Evolutionary conservation across 2,888 invertebrate species (phyloP).

Genomic region (Tetropium fuscum): DNA sequence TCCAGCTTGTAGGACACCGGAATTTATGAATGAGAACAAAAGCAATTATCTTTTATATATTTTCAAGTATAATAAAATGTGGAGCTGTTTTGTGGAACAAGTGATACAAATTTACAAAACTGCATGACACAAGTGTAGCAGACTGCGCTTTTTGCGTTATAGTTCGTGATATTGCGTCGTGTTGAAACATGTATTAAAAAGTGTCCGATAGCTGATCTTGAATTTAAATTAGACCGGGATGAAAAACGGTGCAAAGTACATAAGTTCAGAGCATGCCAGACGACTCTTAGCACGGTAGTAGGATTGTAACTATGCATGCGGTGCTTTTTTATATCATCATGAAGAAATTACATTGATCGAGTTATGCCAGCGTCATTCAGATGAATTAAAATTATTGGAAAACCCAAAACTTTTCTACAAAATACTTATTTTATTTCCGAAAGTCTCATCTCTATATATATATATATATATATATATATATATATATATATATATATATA

Average conservation of each 20-base stretch:
- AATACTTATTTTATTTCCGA: too few relatives aligned
- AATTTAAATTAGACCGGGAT: slow-evolving; percentile 24
- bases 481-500: too few relatives aligned
- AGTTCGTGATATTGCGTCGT: slow-evolving; percentile 33
- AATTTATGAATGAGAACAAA: slow-evolving; percentile 47
- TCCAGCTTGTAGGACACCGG: slow-evolving; percentile 35
- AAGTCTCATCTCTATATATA: too few relatives aligned
- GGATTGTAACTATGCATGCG: slow-evolving; percentile 1
- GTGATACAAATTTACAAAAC: slow-evolving; percentile 36
- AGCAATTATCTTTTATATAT: slow-evolving; percentile 40
- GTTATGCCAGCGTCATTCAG: too few relatives aligned
- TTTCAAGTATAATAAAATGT: slow-evolving; percentile 26
- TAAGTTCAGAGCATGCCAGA: background rate
- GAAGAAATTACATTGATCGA: too few relatives aligned
- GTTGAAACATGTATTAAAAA: slow-evolving; percentile 39
- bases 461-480: too few relatives aligned
- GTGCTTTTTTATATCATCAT: background rate
- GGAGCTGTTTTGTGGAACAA: slow-evolving; percentile 29
- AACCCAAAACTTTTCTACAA: too few relatives aligned
- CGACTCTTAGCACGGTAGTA: background rate
- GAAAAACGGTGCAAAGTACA: slow-evolving; percentile 6
- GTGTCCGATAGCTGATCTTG: slow-evolving; percentile 30
- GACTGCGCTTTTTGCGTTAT: slow-evolving; percentile 24
- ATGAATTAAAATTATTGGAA: too few relatives aligned
- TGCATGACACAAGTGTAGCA: slow-evolving; percentile 34